These are phyloP conservation scores for Ceratina calcarata DNA, from an alignment of 1,140 invertebrate genomes.

Conservation along the genomic window DNA sequence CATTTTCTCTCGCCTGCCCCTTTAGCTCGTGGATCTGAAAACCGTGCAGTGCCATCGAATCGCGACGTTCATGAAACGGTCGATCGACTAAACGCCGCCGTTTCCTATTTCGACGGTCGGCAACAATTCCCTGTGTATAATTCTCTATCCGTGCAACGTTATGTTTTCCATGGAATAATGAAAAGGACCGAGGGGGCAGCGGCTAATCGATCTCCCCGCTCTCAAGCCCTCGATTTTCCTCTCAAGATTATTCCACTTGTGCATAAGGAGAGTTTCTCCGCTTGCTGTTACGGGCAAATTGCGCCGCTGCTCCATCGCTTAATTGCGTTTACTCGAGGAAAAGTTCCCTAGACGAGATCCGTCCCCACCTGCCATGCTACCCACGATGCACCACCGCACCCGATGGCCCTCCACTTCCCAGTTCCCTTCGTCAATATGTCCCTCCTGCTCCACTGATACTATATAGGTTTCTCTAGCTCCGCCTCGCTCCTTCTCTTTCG, in stretches of 20 bases:
- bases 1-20: not conserved
- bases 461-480: not conserved
- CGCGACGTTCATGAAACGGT: not conserved
- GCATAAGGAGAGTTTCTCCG: constrained; percentile 44
- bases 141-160: not conserved
- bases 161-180: constrained; percentile 37
- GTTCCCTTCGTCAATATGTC: constrained; percentile 1
- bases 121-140: too few species aligned
- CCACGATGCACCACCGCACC: constrained; percentile 4
- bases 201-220: constrained; percentile 30
- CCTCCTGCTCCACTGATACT: not conserved
- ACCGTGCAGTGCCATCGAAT: not conserved
- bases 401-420: constrained; percentile 6
- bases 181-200: constrained; percentile 3
- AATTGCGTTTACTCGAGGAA: constrained; percentile 58
- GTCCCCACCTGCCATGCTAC: not conserved
- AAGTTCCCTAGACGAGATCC: constrained; percentile 43
- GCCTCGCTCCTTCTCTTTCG: not conserved
- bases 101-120: too few species aligned
- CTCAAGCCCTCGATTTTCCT: constrained; percentile 45
- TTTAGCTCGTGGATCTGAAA: too few species aligned
- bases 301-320: constrained; percentile 42
- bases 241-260: constrained; percentile 49
- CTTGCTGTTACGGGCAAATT: constrained; percentile 45
- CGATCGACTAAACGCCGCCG: too few species aligned